These are phyloP conservation scores for Silurus lanzhouensis DNA, from an alignment of 2,797 vertebrate genomes.

Conservation along the genomic window DNA sequence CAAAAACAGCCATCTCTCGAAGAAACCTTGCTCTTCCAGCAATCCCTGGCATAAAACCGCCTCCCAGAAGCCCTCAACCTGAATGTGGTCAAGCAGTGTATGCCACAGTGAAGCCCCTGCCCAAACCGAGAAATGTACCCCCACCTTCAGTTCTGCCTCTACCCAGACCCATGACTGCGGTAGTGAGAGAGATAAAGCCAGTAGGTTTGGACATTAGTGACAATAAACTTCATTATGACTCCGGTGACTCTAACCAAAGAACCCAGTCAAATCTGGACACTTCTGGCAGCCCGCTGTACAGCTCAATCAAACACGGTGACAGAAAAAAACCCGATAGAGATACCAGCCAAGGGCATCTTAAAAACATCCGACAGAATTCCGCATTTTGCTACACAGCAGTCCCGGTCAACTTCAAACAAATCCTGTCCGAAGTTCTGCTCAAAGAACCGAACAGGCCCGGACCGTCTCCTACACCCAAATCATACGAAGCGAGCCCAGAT, in stretches of 20 bases:
- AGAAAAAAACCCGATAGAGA: slow-evolving; percentile 25
- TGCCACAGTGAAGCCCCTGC: slow-evolving; percentile 60
- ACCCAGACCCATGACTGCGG: slow-evolving; percentile 42
- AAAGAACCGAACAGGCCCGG: slow-evolving; percentile 72
- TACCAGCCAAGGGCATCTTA: slow-evolving; percentile 45
- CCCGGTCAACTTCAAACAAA: slow-evolving; percentile 71
- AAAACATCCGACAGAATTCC: slow-evolving; percentile 46
- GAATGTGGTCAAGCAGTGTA: slow-evolving; percentile 58
- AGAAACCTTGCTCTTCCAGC: slow-evolving; percentile 39
- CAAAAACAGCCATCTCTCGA: slow-evolving; percentile 1
- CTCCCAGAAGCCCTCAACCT: slow-evolving; percentile 5
- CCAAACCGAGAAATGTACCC: slow-evolving; percentile 19
- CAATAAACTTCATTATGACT: slow-evolving; percentile 1
- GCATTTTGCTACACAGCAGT: slow-evolving; percentile 48
- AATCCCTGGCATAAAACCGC: slow-evolving; percentile 9
- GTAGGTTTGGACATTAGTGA: neutral
- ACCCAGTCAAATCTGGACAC: neutral
- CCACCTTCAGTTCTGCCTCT: slow-evolving; percentile 14
- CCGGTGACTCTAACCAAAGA: slow-evolving; percentile 33
- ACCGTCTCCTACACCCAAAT: slow-evolving; percentile 43
- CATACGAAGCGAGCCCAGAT: slow-evolving; percentile 12
- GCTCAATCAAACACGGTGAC: slow-evolving; percentile 44
- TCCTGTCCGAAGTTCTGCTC: slow-evolving; percentile 71
- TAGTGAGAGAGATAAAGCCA: slow-evolving; percentile 22
- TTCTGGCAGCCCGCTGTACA: slow-evolving; percentile 53